phyloP scores from a whole-genome alignment of 2,797 vertebrate genomes.

The Siniperca undulata region DNA sequence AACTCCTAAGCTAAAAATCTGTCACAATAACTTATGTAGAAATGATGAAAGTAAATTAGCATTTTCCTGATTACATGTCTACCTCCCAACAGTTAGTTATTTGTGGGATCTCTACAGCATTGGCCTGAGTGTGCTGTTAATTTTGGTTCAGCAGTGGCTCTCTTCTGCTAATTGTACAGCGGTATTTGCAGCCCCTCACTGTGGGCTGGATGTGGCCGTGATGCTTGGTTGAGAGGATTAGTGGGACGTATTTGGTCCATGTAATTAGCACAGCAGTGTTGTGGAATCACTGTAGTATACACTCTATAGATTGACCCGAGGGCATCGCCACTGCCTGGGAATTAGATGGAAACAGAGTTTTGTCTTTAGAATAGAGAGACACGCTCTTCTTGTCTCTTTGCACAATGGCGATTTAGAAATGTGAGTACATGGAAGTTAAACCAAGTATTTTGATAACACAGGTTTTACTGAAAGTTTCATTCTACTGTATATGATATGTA shows the following conservation, averaged over 20 bases:
- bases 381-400: slow-evolving; percentile 13
- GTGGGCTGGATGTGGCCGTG: slow-evolving; percentile 51
- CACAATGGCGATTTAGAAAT: slow-evolving; percentile 22
- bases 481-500: background rate
- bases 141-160: slow-evolving; percentile 38
- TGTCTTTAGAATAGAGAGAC: slow-evolving; percentile 33
- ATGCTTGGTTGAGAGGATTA: slow-evolving; percentile 73
- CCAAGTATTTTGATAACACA: slow-evolving; percentile 3
- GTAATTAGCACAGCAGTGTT: slow-evolving; percentile 74
- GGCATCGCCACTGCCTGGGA: slow-evolving; percentile 42
- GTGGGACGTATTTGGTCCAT: slow-evolving; percentile 61
- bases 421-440: background rate
- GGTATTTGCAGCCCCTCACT: slow-evolving; percentile 55
- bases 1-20: background rate
- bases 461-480: slow-evolving; percentile 13
- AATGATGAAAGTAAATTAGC: background rate
- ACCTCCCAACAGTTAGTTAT: slow-evolving; percentile 5
- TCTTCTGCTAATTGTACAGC: slow-evolving; percentile 56
- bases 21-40: background rate
- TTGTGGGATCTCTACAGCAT: slow-evolving; percentile 32
- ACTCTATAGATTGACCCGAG: slow-evolving; percentile 66
- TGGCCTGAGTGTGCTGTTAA: slow-evolving; percentile 41
- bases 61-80: slow-evolving; percentile 11
- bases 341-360: slow-evolving; percentile 48
- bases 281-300: slow-evolving; percentile 62